phyloP scores from a whole-genome alignment of 1,140 invertebrate genomes.

The Bombus cullumanus region DNA sequence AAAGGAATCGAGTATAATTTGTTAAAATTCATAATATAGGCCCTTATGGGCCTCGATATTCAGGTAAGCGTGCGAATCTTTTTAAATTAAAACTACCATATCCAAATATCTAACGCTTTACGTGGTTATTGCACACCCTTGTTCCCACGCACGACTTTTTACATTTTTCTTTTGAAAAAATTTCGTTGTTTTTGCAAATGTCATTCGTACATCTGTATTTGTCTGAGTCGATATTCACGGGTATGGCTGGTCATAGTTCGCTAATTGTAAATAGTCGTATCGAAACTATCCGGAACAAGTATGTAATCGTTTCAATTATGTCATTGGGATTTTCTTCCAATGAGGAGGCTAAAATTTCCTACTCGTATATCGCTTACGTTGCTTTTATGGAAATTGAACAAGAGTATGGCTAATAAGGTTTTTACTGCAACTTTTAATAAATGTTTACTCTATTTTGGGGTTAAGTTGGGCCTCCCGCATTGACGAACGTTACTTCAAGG shows the following conservation, averaged over 20 bases:
- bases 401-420: too few relatives aligned
- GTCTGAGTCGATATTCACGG: not conserved
- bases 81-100: conserved; percentile 19
- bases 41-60: conserved; percentile 34
- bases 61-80: conserved; percentile 47
- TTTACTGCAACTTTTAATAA: not conserved
- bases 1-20: conserved; percentile 32
- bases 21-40: conserved; percentile 21
- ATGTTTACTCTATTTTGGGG: conserved; percentile 58
- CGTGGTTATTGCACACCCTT: conserved; percentile 40
- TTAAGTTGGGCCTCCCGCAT: conserved; percentile 57
- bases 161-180: conserved; percentile 2
- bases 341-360: not conserved
- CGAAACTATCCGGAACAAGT: conserved; percentile 51
- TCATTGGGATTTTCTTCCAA: conserved; percentile 34
- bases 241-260: not conserved
- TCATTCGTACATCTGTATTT: not conserved
- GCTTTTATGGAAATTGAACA: not conserved
- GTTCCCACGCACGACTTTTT: conserved; percentile 56
- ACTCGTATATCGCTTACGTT: not conserved
- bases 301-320: conserved; percentile 55
- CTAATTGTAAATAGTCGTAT: conserved; percentile 7
- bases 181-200: conserved; percentile 13
- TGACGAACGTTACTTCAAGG: conserved; percentile 22
- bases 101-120: not conserved